Percentiles rank a stretch among this genome's conserved stretches.
Conservation (phyloP, 2,113 vertebrate genomes). For the Heterotis niloticus region DNA sequence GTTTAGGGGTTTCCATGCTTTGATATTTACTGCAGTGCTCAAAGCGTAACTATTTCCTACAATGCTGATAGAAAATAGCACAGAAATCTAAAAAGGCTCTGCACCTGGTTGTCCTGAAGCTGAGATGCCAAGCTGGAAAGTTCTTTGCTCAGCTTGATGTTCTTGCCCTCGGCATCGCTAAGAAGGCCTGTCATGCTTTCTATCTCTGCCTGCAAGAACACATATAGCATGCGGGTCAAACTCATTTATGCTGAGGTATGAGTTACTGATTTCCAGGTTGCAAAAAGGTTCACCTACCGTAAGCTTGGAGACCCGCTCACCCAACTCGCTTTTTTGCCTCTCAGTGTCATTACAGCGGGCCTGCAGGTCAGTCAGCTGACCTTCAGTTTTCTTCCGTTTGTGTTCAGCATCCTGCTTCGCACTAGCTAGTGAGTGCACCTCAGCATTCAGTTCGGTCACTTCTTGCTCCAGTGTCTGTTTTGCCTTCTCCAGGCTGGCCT, state of each 20-base stretch:
- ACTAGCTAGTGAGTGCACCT: constrained; percentile 72
- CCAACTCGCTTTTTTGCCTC: constrained; percentile 75
- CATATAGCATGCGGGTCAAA: not conserved
- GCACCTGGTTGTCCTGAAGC: constrained; percentile 86
- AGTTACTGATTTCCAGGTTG: not conserved
- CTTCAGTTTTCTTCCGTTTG: constrained; percentile 90
- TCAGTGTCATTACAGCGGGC: constrained; percentile 76
- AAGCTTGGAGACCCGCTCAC: constrained; percentile 76
- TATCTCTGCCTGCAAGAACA: constrained; percentile 71
- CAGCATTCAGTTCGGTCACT: constrained; percentile 63
- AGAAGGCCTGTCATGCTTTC: constrained; percentile 73
- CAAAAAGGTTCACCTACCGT: constrained; percentile 60
- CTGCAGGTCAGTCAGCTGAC: constrained; percentile 81
- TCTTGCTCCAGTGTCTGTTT: constrained; percentile 89
- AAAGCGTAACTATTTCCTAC: no score
- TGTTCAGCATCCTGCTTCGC: constrained; percentile 87
- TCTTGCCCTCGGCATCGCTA: constrained; percentile 83
- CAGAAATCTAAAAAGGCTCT: not conserved
- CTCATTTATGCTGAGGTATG: not conserved
- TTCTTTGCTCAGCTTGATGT: constrained; percentile 87
- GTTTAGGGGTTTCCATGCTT: no score
- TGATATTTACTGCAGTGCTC: no score
- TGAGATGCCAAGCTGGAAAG: constrained; percentile 79
- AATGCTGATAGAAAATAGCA: not conserved
- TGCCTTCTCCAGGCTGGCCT: constrained; percentile 81